Evolutionary conservation across 2,797 vertebrate genomes (phyloP).

Genomic region (Gadopsis bispinosus): DNA sequence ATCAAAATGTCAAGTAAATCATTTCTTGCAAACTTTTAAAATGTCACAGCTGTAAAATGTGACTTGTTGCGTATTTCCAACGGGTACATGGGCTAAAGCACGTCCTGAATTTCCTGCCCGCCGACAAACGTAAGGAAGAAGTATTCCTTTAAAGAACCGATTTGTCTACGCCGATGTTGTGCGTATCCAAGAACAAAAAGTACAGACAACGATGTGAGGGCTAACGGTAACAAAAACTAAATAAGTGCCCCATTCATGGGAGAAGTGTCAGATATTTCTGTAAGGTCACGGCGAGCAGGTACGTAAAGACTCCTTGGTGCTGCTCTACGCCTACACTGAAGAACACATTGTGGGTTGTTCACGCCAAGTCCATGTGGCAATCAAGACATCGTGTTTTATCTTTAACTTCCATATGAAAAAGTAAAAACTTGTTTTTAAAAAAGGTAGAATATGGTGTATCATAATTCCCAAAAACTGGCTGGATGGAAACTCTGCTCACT

Average conservation of each 20-base stretch:
- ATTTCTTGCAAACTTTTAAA: slow-evolving; percentile 44
- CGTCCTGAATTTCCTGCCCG: slow-evolving; percentile 16
- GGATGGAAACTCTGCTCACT: slow-evolving; percentile 12
- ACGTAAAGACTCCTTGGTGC: slow-evolving; percentile 29
- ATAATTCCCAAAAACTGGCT: not conserved
- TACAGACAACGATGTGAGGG: not conserved
- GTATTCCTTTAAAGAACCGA: not conserved
- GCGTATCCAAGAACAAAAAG: not conserved
- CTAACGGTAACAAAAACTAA: slow-evolving; percentile 6
- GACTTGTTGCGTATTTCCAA: not conserved
- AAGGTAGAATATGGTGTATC: not conserved
- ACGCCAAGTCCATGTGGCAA: slow-evolving; percentile 42
- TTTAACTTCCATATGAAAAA: not conserved
- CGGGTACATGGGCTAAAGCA: not conserved
- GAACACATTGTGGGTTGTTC: slow-evolving; percentile 34
- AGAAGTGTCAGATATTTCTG: slow-evolving; percentile 19
- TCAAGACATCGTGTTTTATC: slow-evolving; percentile 21
- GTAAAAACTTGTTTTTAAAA: not conserved
- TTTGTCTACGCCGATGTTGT: not conserved
- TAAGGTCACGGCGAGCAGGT: slow-evolving; percentile 42
- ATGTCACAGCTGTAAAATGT: slow-evolving; percentile 46
- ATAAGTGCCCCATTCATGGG: slow-evolving; percentile 33
- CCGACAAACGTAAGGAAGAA: not conserved
- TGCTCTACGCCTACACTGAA: slow-evolving; percentile 46
- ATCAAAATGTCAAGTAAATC: slow-evolving; percentile 51